Evolutionary conservation across 2,888 invertebrate species (phyloP).

Genomic region (Cancer borealis): DNA sequence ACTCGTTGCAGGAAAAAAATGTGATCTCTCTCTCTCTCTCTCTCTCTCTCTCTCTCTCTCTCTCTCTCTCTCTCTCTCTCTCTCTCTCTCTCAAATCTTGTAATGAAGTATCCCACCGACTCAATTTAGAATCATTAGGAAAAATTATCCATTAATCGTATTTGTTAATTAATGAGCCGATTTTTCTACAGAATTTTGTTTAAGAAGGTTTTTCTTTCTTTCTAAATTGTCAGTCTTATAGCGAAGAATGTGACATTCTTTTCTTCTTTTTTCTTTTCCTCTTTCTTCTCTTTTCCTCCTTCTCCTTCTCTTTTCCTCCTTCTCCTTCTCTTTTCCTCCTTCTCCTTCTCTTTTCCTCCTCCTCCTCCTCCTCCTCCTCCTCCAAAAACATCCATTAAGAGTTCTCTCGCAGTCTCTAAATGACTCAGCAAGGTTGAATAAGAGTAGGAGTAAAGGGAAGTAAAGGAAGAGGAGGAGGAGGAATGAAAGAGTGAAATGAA

Average conservation of each 20-base stretch:
- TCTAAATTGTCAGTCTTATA: too few relatives aligned
- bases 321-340: not conserved
- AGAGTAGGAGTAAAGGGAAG: not conserved
- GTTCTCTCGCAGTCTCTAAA: not conserved
- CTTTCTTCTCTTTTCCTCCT: not conserved
- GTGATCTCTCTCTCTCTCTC: too few relatives aligned
- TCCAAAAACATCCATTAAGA: not conserved
- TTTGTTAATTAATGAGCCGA: not conserved
- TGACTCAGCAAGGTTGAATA: constrained; percentile 3
- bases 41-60: too few relatives aligned
- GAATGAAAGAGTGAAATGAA: not conserved
- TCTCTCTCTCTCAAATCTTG: too few relatives aligned
- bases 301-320: not conserved
- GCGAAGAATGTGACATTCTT: too few relatives aligned
- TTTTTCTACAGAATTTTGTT: not conserved
- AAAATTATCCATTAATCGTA: not conserved
- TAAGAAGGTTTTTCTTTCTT: not conserved
- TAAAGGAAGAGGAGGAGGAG: not conserved
- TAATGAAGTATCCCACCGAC: too few relatives aligned
- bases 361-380: not conserved
- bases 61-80: too few relatives aligned
- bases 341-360: not conserved
- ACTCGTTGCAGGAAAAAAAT: too few relatives aligned
- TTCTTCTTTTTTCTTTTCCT: not conserved
- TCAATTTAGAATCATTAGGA: not conserved